A percentile compares a stretch with the other conserved stretches of the same genome.
phyloP scores from a whole-genome alignment of 2,797 vertebrate genomes.

The Sebastes baramenuke region DNA sequence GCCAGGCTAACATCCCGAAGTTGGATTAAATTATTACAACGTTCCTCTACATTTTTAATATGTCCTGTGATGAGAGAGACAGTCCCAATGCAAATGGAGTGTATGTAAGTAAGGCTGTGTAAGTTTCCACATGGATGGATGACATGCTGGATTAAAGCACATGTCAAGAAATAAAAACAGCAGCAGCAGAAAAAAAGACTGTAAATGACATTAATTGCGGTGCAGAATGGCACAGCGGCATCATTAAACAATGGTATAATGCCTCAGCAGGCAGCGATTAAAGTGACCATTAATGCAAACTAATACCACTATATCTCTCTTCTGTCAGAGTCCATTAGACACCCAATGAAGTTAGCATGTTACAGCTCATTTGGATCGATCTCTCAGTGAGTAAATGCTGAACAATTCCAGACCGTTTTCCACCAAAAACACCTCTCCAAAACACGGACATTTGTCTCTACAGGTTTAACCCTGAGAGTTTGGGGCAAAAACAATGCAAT shows the following conservation, averaged over 20 bases:
- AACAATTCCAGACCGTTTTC: background rate
- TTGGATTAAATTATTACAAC: conserved; percentile 9
- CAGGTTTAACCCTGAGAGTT: too few relatives aligned
- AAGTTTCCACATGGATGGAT: background rate
- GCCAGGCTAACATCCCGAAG: conserved; percentile 3
- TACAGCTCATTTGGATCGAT: conserved; percentile 47
- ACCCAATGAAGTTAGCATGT: conserved; percentile 51
- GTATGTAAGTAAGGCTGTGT: background rate
- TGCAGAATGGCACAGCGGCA: conserved; percentile 7
- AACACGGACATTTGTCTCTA: background rate
- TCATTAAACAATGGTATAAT: conserved; percentile 56
- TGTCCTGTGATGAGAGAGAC: background rate
- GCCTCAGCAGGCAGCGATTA: conserved; percentile 45
- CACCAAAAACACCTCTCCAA: background rate
- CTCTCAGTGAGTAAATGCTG: conserved; percentile 13
- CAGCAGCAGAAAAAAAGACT: background rate
- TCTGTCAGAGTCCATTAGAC: conserved; percentile 55
- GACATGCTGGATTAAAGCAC: conserved; percentile 14
- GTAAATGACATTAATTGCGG: conserved; percentile 28
- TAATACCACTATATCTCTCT: conserved; percentile 35
- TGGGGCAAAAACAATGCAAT: too few relatives aligned
- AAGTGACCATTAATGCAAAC: conserved; percentile 58
- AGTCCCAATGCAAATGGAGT: background rate
- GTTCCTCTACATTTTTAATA: background rate
- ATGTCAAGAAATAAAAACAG: conserved; percentile 9